Evolutionary conservation across 2,888 invertebrate genomes (phyloP).

Genomic region (Caenorhabditis macrosperma): DNA sequence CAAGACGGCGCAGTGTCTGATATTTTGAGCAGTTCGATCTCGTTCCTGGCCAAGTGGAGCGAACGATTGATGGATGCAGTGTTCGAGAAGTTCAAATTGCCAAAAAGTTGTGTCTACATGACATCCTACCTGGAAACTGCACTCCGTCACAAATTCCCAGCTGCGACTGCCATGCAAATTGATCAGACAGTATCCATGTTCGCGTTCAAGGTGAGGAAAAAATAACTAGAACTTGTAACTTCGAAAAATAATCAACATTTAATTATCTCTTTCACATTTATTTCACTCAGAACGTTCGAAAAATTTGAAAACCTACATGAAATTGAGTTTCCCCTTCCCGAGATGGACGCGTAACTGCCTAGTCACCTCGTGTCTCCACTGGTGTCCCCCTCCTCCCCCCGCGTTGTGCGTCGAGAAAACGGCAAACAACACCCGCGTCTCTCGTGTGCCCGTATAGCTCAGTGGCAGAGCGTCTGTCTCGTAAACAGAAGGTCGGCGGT

Average conservation of each 20-base stretch:
- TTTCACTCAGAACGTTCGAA: no score
- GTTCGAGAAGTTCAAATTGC: conserved; percentile 60
- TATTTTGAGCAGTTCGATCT: conserved; percentile 68
- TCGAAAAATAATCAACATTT: no score
- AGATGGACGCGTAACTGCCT: no score
- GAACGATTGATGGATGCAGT: conserved; percentile 66
- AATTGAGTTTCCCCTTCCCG: no score
- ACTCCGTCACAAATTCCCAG: conserved; percentile 65
- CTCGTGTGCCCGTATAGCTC: conserved; percentile 64
- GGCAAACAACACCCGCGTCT: not conserved
- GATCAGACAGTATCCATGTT: conserved; percentile 68
- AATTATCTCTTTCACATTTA: no score
- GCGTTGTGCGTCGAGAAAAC: not conserved
- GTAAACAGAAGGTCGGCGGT: conserved; percentile 75
- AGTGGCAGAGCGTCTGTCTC: conserved; percentile 76
- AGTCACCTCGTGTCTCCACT: not conserved
- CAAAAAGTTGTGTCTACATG: conserved; percentile 68
- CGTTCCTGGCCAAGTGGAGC: conserved; percentile 71
- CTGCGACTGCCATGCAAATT: conserved; percentile 63
- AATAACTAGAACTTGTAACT: no score
- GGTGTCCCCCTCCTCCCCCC: not conserved
- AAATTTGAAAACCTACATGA: no score
- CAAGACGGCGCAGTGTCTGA: conserved; percentile 61
- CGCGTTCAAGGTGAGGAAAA: conserved; percentile 61
- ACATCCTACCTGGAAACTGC: conserved; percentile 60